A percentile compares a stretch with the other conserved stretches of the same genome.
phyloP scores from a whole-genome alignment of 2,113 vertebrate species.

The Orcinus orca region DNA sequence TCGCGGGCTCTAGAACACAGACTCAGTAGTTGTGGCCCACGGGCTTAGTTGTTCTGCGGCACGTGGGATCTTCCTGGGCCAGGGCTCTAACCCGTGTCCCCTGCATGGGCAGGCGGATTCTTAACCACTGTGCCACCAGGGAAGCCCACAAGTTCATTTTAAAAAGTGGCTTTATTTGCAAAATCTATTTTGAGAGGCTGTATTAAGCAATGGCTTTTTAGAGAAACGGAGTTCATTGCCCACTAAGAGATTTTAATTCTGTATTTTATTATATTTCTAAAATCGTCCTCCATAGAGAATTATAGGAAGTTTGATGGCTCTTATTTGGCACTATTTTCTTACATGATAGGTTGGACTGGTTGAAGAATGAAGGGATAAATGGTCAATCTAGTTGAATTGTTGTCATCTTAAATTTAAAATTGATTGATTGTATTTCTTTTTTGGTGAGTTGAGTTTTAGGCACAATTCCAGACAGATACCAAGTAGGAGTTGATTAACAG shows the following conservation, averaged over 20 bases:
- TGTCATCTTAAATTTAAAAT: constrained; percentile 3
- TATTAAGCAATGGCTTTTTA: neutral
- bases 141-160: neutral
- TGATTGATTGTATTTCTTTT: constrained; percentile 12
- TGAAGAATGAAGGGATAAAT: neutral
- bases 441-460: neutral
- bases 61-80: no score
- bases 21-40: no score
- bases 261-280: neutral
- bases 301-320: neutral
- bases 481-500: neutral
- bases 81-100: no score
- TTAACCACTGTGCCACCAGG: no score
- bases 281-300: neutral
- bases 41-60: no score
- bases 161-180: neutral
- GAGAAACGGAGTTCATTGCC: neutral
- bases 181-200: neutral
- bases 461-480: neutral
- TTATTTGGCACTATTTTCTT: neutral
- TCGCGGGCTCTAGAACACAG: fast-evolving
- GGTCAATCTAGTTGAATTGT: neutral
- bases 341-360: neutral
- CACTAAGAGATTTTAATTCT: neutral
- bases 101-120: no score